These are phyloP conservation scores for Mormyrus iriodes DNA, from an alignment of 2,113 vertebrate genomes.

Conservation along the genomic window DNA sequence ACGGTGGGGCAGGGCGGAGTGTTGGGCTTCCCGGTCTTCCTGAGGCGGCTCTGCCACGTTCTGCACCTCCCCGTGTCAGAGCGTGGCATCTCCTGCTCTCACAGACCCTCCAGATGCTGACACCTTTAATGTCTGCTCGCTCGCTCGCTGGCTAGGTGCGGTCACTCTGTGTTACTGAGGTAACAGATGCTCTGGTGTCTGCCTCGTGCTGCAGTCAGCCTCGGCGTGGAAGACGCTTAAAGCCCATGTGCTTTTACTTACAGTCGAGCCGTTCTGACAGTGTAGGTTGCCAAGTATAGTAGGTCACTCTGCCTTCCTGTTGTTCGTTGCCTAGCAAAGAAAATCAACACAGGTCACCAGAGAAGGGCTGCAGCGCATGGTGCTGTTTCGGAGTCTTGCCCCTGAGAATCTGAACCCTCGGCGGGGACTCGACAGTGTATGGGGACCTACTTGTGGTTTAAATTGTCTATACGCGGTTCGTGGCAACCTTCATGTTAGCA, in stretches of 20 bases:
- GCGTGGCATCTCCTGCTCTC: neutral
- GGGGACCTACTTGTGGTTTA: no score
- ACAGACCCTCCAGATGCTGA: neutral
- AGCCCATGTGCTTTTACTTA: neutral
- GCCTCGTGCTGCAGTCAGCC: neutral
- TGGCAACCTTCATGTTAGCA: neutral
- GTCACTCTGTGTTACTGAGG: neutral
- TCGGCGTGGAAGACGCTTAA: neutral
- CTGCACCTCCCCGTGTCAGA: neutral
- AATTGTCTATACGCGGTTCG: no score
- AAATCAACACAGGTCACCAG: neutral
- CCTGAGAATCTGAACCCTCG: neutral
- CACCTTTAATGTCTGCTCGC: neutral
- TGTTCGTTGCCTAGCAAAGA: constrained; percentile 19
- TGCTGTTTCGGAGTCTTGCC: neutral
- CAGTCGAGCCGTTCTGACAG: neutral
- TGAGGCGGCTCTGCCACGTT: neutral
- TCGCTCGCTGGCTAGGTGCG: neutral
- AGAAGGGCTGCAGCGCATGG: neutral
- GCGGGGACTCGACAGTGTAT: neutral
- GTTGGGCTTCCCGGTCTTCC: neutral
- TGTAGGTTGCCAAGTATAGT: neutral
- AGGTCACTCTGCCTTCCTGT: constrained; percentile 2
- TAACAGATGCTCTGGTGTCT: neutral
- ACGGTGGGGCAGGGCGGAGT: neutral